Percentiles rank a stretch among this genome's conserved stretches.
These are phyloP conservation scores for Sarcophilus harrisii DNA, from an alignment of 2,797 vertebrate species.

Conservation along the genomic window DNA sequence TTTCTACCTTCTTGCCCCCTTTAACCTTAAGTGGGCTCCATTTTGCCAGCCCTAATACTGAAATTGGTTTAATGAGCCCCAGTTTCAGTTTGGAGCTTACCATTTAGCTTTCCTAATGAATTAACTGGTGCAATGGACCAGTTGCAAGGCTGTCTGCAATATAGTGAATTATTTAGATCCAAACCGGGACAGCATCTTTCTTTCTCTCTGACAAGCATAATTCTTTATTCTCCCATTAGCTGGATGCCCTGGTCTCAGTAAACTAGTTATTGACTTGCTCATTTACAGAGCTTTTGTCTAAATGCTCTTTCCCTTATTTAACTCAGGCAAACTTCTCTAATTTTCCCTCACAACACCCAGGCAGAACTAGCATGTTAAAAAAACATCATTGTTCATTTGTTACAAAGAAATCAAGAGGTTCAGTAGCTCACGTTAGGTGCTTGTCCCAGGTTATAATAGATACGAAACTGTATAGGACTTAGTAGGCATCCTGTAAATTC, in stretches of 20 bases:
- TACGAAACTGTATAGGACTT: slow-evolving; percentile 87
- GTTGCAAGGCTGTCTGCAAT: slow-evolving; percentile 85
- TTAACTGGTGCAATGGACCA: slow-evolving; percentile 86
- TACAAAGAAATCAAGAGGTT: slow-evolving; percentile 82
- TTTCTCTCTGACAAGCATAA: slow-evolving; percentile 86
- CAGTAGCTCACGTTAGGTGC: slow-evolving; percentile 86
- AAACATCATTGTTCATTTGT: slow-evolving; percentile 85
- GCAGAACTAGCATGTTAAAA: slow-evolving; percentile 77
- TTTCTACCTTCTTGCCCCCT: slow-evolving; percentile 76
- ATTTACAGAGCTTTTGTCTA: slow-evolving; percentile 85
- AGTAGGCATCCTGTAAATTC: slow-evolving; percentile 88
- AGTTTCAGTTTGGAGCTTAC: slow-evolving; percentile 83
- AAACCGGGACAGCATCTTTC: slow-evolving; percentile 85
- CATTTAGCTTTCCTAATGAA: slow-evolving; percentile 87
- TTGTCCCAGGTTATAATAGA: slow-evolving; percentile 87
- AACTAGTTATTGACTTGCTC: slow-evolving; percentile 89
- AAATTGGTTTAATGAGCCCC: slow-evolving; percentile 85
- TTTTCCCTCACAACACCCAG: slow-evolving; percentile 76
- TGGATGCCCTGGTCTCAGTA: slow-evolving; percentile 84
- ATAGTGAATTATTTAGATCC: slow-evolving; percentile 89
- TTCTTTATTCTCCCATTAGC: slow-evolving; percentile 89
- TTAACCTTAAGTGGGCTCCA: slow-evolving; percentile 36
- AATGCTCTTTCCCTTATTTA: slow-evolving; percentile 87
- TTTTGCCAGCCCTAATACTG: slow-evolving; percentile 80
- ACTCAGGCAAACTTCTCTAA: slow-evolving; percentile 83